Evolutionary conservation across 2,888 invertebrate genomes (phyloP).

Genomic region (Charanyca ferruginea): DNA sequence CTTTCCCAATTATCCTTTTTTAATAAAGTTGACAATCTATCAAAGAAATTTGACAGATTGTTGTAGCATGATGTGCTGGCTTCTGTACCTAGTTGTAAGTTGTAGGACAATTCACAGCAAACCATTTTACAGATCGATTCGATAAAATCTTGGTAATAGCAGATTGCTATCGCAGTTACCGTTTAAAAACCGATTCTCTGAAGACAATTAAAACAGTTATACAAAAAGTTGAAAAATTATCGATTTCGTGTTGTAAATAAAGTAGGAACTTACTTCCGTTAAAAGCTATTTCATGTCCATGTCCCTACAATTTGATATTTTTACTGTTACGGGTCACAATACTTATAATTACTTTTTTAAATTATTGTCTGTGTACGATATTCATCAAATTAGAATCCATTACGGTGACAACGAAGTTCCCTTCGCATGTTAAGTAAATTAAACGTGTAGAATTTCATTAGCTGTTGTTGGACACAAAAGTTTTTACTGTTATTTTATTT

Average conservation of each 20-base stretch:
- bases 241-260: constrained; percentile 8
- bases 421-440: constrained; percentile 54
- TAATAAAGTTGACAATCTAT: too few species aligned
- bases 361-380: constrained; percentile 46
- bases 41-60: too few species aligned
- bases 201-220: constrained; percentile 35
- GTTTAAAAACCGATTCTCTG: constrained; percentile 30
- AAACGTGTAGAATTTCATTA: constrained; percentile 52
- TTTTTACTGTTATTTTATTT: constrained; percentile 46
- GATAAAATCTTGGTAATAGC: constrained; percentile 38
- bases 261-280: constrained; percentile 2
- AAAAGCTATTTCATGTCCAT: constrained; percentile 58
- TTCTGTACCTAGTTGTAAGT: not conserved
- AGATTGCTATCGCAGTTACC: constrained; percentile 25
- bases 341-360: constrained; percentile 41
- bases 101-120: constrained; percentile 34
- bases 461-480: constrained; percentile 35
- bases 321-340: constrained; percentile 31
- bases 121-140: constrained; percentile 46
- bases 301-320: constrained; percentile 35
- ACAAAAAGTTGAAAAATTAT: constrained; percentile 31
- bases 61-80: too few species aligned
- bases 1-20: too few species aligned
- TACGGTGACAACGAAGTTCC: constrained; percentile 48
- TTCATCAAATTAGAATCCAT: constrained; percentile 61